A percentile compares a stretch with the other conserved stretches of the same genome.
Evolutionary conservation across 2,888 invertebrate species (phyloP).

Genomic region (Xestia xanthographa): DNA sequence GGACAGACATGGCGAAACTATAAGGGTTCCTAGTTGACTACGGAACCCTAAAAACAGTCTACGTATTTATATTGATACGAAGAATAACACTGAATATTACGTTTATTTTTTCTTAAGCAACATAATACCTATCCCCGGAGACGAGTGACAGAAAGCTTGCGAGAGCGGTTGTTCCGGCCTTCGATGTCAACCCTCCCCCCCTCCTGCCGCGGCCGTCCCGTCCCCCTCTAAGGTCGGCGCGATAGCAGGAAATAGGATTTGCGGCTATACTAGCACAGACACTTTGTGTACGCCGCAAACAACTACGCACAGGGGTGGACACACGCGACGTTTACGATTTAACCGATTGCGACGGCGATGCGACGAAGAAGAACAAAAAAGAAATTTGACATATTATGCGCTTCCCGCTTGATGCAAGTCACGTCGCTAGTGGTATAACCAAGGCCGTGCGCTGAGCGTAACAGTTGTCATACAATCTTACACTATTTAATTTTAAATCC

Average conservation of each 20-base stretch:
- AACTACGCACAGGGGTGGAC: constrained; percentile 21
- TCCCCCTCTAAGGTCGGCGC: constrained; percentile 27
- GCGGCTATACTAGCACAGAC: constrained; percentile 40
- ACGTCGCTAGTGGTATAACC: not conserved
- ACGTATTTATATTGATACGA: not conserved
- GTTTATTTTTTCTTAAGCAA: not conserved
- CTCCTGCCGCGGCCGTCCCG: not conserved
- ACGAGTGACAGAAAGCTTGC: constrained; percentile 27
- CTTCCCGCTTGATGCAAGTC: not conserved
- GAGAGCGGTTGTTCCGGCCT: constrained; percentile 41
- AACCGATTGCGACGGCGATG: not conserved
- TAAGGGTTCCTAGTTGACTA: too few relatives aligned
- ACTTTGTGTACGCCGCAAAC: constrained; percentile 41
- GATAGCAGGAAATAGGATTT: constrained; percentile 70
- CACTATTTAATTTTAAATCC: not conserved
- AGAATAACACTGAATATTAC: not conserved
- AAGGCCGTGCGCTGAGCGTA: not conserved
- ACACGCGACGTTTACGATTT: constrained; percentile 8
- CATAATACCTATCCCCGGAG: not conserved
- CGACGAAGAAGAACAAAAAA: not conserved
- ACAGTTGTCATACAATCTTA: not conserved
- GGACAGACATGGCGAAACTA: too few relatives aligned
- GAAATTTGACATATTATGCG: not conserved
- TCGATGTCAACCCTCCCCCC: constrained; percentile 28
- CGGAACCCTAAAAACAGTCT: too few relatives aligned